Conservation (phyloP, 2,888 invertebrate species). For the Dryococelus australis region DNA sequence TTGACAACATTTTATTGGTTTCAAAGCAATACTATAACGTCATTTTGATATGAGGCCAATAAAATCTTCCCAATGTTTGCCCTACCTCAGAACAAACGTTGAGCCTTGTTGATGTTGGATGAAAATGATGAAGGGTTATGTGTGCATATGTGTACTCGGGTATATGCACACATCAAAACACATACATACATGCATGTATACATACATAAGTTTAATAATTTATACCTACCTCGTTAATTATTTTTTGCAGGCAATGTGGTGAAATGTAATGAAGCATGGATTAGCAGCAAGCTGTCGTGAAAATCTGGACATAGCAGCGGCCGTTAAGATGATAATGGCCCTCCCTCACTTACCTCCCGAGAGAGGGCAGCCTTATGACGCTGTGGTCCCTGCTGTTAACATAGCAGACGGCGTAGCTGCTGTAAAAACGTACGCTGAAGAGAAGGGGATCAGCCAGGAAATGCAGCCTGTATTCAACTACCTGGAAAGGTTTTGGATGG, state of each 20-base stretch:
- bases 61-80: no score
- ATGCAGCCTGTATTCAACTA: background rate
- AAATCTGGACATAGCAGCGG: background rate
- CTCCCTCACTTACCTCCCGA: background rate
- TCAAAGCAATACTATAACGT: no score
- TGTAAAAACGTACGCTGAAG: background rate
- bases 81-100: no score
- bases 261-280: background rate
- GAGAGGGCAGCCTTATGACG: background rate
- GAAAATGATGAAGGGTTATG: no score
- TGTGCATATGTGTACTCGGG: no score
- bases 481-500: background rate
- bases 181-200: no score
- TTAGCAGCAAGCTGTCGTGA: background rate
- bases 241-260: background rate
- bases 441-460: background rate
- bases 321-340: background rate
- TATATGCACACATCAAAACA: no score
- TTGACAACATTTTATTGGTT: no score
- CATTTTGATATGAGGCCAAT: no score
- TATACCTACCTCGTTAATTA: background rate
- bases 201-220: no score
- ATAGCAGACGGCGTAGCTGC: background rate
- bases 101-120: no score
- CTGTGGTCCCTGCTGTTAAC: background rate